Conservation (phyloP, 2,888 invertebrate genomes). For the Polylopha cassiicola region DNA sequence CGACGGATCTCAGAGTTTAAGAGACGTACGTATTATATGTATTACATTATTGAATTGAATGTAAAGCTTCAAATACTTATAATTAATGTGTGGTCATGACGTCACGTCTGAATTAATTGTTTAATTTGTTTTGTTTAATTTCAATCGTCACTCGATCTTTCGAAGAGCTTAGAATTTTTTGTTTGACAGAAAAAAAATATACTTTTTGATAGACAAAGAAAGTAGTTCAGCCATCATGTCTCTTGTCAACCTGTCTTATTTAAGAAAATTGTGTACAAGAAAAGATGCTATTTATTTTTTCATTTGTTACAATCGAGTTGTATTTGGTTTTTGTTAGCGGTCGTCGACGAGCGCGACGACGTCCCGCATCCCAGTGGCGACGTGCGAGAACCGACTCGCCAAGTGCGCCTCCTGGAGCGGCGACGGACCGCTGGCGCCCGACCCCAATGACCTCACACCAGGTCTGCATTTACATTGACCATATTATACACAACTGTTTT, state of each 20-base stretch:
- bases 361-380: conserved; percentile 61
- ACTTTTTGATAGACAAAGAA: too few species aligned
- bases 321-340: conserved; percentile 34
- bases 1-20: conserved; percentile 59
- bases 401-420: conserved; percentile 85
- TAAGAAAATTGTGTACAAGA: too few species aligned
- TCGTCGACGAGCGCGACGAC: conserved; percentile 50
- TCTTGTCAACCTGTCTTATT: background rate
- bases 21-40: conserved; percentile 48
- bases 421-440: conserved; percentile 55
- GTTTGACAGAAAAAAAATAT: too few species aligned
- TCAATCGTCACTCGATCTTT: too few species aligned
- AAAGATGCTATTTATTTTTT: too few species aligned
- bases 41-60: background rate
- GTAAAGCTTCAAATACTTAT: too few species aligned
- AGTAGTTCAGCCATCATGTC: too few species aligned
- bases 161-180: too few species aligned
- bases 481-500: background rate
- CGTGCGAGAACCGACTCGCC: conserved; percentile 72
- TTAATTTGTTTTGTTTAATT: too few species aligned
- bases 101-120: too few species aligned
- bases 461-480: conserved; percentile 48
- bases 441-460: conserved; percentile 73
- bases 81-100: too few species aligned
- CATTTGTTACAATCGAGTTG: background rate